Evolutionary conservation across 2,113 vertebrate species (phyloP).

Genomic region (Solea senegalensis): DNA sequence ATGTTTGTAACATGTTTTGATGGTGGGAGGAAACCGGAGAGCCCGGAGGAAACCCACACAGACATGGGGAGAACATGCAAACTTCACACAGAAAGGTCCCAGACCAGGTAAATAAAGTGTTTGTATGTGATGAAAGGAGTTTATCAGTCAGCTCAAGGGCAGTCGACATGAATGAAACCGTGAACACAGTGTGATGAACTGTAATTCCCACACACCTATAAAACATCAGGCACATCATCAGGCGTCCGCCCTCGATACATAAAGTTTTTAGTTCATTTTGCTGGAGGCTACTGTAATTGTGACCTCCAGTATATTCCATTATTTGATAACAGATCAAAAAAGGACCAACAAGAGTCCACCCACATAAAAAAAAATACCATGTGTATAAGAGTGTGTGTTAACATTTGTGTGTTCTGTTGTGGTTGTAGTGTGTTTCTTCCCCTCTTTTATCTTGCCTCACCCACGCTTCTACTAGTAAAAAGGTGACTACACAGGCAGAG

Average conservation of each 20-base stretch:
- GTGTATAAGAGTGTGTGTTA: neutral
- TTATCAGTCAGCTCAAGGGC: too few relatives aligned
- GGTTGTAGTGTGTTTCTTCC: neutral
- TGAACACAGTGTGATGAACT: too few relatives aligned
- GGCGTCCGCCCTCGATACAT: too few relatives aligned
- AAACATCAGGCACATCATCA: too few relatives aligned
- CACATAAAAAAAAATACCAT: slow-evolving; percentile 7
- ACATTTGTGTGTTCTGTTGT: neutral
- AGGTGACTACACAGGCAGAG: slow-evolving; percentile 25
- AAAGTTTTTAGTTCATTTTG: neutral
- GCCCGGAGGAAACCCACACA: too few relatives aligned
- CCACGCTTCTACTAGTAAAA: slow-evolving; percentile 12
- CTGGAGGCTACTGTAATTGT: slow-evolving; percentile 10
- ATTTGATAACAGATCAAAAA: slow-evolving; percentile 59
- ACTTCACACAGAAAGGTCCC: too few relatives aligned
- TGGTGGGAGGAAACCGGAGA: too few relatives aligned
- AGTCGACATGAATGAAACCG: too few relatives aligned
- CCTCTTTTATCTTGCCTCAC: slow-evolving; percentile 38
- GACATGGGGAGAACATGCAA: too few relatives aligned
- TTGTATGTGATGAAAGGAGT: too few relatives aligned
- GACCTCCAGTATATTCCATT: slow-evolving; percentile 32
- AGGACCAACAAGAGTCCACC: slow-evolving; percentile 22
- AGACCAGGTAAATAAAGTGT: too few relatives aligned
- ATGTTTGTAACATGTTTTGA: too few relatives aligned
- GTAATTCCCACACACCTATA: neutral